phyloP scores from a whole-genome alignment of 1,140 invertebrate species.

The Drosophila littoralis region DNA sequence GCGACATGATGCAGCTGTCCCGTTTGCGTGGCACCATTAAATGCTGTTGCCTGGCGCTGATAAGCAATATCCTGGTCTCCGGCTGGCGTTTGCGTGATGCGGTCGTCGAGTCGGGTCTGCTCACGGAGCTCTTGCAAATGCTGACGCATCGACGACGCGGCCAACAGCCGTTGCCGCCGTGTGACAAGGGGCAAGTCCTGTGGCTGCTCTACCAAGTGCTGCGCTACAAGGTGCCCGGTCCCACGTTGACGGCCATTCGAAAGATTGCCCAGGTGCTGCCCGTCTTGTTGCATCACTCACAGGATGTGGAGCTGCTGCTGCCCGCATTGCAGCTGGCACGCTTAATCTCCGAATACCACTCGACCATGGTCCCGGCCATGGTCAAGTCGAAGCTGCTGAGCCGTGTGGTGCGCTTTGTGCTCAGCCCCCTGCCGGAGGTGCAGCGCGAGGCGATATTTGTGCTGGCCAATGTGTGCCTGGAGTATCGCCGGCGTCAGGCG shows the following conservation, averaged over 20 bases:
- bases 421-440: slow-evolving; percentile 33
- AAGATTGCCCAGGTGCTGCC: slow-evolving; percentile 24
- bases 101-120: slow-evolving; percentile 33
- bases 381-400: slow-evolving; percentile 12
- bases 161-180: neutral
- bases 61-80: slow-evolving; percentile 40
- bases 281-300: neutral
- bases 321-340: slow-evolving; percentile 34
- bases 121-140: slow-evolving; percentile 19
- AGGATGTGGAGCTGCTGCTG: slow-evolving; percentile 35
- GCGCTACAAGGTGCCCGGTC: slow-evolving; percentile 33
- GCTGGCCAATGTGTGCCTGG: slow-evolving; percentile 34
- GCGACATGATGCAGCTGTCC: neutral
- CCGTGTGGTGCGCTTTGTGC: slow-evolving; percentile 17
- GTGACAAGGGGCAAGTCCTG: slow-evolving; percentile 20
- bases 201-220: slow-evolving; percentile 53
- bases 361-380: slow-evolving; percentile 25
- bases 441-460: slow-evolving; percentile 47
- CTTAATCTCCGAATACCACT: slow-evolving; percentile 49
- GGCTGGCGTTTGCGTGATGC: slow-evolving; percentile 48
- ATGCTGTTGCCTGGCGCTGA: slow-evolving; percentile 19
- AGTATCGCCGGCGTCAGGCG: neutral
- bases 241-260: slow-evolving; percentile 1
- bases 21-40: slow-evolving; percentile 15
- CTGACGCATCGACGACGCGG: neutral